A percentile compares a stretch with the other conserved stretches of the same genome.
These are phyloP conservation scores for Ormyrus thymus DNA, from an alignment of 2,888 invertebrate species.

Conservation along the genomic window DNA sequence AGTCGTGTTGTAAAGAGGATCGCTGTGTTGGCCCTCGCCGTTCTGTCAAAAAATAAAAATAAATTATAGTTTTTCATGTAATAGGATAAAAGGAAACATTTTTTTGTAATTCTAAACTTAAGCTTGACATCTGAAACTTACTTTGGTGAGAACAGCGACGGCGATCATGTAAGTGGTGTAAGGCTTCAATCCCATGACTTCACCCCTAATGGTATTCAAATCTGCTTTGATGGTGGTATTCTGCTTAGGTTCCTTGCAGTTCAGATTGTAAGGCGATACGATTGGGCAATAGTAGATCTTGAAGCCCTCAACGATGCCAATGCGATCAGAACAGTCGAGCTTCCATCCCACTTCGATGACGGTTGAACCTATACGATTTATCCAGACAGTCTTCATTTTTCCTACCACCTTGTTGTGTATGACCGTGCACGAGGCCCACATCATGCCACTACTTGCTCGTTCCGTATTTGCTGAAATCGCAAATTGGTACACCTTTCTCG, in stretches of 20 bases:
- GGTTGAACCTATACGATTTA: constrained; percentile 75
- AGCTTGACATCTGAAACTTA: not conserved
- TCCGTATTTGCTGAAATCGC: constrained; percentile 87
- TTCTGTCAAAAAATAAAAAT: constrained; percentile 57
- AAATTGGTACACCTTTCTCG: constrained; percentile 81
- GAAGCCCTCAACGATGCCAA: constrained; percentile 84
- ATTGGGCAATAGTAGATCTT: constrained; percentile 85
- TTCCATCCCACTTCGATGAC: constrained; percentile 84
- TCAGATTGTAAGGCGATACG: constrained; percentile 76
- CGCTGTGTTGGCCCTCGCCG: constrained; percentile 78
- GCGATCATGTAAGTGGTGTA: constrained; percentile 85
- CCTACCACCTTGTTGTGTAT: constrained; percentile 76
- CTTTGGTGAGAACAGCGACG: constrained; percentile 80
- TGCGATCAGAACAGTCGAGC: constrained; percentile 84
- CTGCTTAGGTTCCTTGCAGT: constrained; percentile 77
- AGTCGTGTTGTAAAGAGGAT: constrained; percentile 81
- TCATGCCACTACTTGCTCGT: constrained; percentile 86
- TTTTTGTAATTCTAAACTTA: not conserved
- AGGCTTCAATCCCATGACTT: constrained; percentile 82
- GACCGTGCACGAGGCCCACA: constrained; percentile 87
- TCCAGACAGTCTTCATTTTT: constrained; percentile 79
- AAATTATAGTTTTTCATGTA: not conserved
- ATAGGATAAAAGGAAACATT: not conserved
- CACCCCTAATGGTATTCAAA: constrained; percentile 77
- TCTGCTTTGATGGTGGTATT: constrained; percentile 76